phyloP scores from a whole-genome alignment of 2,888 invertebrate genomes.

The Salticus scenicus region DNA sequence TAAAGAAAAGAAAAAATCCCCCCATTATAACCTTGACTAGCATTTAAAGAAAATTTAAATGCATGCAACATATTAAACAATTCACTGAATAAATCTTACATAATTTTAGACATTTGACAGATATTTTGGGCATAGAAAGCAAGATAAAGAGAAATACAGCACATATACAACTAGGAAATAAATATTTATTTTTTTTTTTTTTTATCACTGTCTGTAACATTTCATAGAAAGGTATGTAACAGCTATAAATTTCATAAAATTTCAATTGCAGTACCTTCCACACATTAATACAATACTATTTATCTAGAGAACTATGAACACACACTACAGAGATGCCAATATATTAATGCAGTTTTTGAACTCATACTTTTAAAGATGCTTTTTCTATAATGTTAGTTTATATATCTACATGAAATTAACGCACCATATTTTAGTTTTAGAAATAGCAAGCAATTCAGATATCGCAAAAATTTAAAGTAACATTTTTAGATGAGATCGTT shows the following conservation, averaged over 20 bases:
- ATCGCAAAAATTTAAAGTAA: too few species aligned
- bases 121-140: background rate
- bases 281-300: constrained; percentile 37
- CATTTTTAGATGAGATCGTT: background rate
- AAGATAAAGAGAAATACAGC: background rate
- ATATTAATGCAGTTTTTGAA: too few species aligned
- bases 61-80: too few species aligned
- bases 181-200: background rate
- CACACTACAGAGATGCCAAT: constrained; percentile 57
- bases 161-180: background rate
- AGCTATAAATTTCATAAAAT: constrained; percentile 39
- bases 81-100: background rate
- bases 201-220: background rate
- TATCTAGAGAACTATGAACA: constrained; percentile 46
- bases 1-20: too few species aligned
- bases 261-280: constrained; percentile 40
- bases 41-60: too few species aligned
- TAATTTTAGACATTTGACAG: background rate
- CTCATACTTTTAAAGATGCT: too few species aligned
- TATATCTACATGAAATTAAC: too few species aligned
- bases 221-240: constrained; percentile 15
- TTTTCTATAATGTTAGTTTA: too few species aligned
- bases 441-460: too few species aligned
- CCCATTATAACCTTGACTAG: too few species aligned
- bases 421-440: too few species aligned